A percentile compares a stretch with the other conserved stretches of the same genome.
These are phyloP conservation scores for Alaudala cheleensis DNA, from an alignment of 2,113 vertebrate species.

Conservation along the genomic window DNA sequence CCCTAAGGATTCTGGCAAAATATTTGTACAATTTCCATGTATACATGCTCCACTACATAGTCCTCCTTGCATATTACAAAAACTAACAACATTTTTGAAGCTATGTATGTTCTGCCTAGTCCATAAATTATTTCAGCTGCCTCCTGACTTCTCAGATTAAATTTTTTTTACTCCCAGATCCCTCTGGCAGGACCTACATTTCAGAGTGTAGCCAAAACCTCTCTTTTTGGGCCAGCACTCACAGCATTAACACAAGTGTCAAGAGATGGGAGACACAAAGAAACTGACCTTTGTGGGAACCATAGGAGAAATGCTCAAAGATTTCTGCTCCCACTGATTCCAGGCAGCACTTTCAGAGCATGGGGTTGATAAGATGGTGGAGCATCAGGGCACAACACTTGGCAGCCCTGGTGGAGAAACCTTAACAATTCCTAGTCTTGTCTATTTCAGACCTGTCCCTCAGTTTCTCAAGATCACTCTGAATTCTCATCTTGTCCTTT, in stretches of 20 bases:
- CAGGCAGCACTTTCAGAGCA: background rate
- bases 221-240: background rate
- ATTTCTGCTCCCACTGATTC: background rate
- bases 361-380: background rate
- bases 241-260: background rate
- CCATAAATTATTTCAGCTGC: conserved; percentile 33
- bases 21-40: conserved; percentile 53
- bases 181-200: background rate
- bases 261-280: background rate
- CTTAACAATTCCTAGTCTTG: background rate
- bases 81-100: conserved; percentile 20
- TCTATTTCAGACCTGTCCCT: background rate
- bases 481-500: background rate
- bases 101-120: background rate
- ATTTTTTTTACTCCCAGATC: background rate
- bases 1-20: conserved; percentile 48
- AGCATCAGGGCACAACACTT: background rate
- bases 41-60: background rate
- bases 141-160: background rate
- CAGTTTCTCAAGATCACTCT: background rate
- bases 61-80: conserved; percentile 2
- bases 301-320: background rate
- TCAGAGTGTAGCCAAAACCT: background rate
- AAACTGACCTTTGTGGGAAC: background rate
- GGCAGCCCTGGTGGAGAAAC: background rate